These are phyloP conservation scores for Spondyliosoma cantharus DNA, from an alignment of 2,797 vertebrate genomes.

Conservation along the genomic window DNA sequence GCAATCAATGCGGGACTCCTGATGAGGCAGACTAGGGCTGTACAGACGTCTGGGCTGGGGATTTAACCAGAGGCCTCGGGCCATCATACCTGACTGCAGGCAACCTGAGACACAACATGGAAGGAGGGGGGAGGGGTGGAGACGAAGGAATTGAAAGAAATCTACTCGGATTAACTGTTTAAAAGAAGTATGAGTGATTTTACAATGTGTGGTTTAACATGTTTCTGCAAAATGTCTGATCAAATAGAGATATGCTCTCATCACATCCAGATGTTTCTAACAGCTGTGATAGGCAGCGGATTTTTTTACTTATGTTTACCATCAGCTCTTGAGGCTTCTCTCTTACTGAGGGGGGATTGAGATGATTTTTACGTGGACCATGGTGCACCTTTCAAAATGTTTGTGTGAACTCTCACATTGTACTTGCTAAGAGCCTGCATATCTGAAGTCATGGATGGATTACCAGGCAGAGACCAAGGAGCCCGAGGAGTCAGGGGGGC, in stretches of 20 bases:
- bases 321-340: background rate
- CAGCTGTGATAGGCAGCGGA: background rate
- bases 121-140: constrained; percentile 14
- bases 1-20: constrained; percentile 73
- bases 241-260: constrained; percentile 3
- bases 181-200: background rate
- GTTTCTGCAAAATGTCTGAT: constrained; percentile 13
- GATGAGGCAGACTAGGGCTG: constrained; percentile 65
- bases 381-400: background rate
- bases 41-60: constrained; percentile 82
- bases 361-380: background rate
- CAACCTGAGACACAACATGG: constrained; percentile 68
- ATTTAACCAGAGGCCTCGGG: constrained; percentile 76
- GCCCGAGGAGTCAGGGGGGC: constrained; percentile 3
- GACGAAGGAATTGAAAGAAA: constrained; percentile 24
- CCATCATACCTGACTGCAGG: constrained; percentile 75
- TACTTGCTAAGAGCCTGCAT: constrained; percentile 13
- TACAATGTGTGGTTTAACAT: constrained; percentile 1
- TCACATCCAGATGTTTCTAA: constrained; percentile 7
- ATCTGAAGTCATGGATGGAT: constrained; percentile 27
- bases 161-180: background rate
- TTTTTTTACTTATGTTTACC: background rate
- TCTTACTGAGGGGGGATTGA: background rate
- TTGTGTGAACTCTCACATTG: background rate
- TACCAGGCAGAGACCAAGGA: constrained; percentile 16